Percentiles rank a stretch among this genome's conserved stretches.
Conservation (phyloP, 2,797 vertebrate genomes). For the Hyperoplus lanceolatus region DNA sequence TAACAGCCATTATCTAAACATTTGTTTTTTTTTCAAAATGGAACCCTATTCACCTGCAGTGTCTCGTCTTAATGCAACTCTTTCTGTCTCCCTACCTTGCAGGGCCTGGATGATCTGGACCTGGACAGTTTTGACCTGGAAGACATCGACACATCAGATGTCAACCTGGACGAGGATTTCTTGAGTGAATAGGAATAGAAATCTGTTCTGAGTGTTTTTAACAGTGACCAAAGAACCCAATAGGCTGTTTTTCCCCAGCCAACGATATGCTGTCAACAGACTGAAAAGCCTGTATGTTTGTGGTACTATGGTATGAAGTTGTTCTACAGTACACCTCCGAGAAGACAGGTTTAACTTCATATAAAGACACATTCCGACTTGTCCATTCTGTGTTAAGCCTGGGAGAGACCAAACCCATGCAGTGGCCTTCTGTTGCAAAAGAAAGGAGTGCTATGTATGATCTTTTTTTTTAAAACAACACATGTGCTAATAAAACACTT, state of each 20-base stretch:
- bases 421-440: neutral
- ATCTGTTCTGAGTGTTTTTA: neutral
- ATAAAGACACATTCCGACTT: neutral
- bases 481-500: neutral
- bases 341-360: neutral
- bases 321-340: neutral
- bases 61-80: neutral
- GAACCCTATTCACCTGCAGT: no score
- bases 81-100: neutral
- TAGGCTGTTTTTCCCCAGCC: neutral
- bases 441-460: neutral
- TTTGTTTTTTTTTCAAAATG: no score
- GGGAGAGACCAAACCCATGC: neutral
- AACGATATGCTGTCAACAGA: neutral
- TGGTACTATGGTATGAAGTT: neutral
- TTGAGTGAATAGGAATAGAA: slow-evolving; percentile 83
- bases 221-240: slow-evolving; percentile 47
- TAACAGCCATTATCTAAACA: no score
- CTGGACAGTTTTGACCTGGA: slow-evolving; percentile 94
- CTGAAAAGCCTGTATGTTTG: neutral
- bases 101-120: slow-evolving; percentile 90
- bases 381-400: neutral
- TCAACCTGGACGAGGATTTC: slow-evolving; percentile 95
- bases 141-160: slow-evolving; percentile 92
- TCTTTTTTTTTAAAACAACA: neutral